A percentile compares a stretch with the other conserved stretches of the same genome.
Evolutionary conservation across 2,888 invertebrate genomes (phyloP).

Genomic region (Chirona hameri): DNA sequence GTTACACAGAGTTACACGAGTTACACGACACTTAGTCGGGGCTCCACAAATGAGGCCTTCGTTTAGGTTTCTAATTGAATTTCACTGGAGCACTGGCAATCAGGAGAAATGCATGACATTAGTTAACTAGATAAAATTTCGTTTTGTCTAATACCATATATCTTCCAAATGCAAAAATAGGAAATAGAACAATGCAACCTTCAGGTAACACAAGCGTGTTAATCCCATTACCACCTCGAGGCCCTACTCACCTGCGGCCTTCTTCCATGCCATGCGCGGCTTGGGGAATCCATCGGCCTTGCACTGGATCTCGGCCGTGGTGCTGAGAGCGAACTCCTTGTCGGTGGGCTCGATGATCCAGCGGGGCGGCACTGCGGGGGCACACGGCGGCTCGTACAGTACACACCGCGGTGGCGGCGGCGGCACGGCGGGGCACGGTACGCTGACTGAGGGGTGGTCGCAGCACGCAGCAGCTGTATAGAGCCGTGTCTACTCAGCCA

Average conservation of each 20-base stretch:
- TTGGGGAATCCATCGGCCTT: slow-evolving; percentile 94
- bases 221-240: neutral
- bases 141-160: neutral
- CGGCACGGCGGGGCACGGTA: neutral
- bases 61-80: too few species aligned
- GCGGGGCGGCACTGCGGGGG: slow-evolving; percentile 77
- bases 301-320: slow-evolving; percentile 89
- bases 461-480: too few species aligned
- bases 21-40: neutral
- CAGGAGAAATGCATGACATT: neutral
- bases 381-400: neutral
- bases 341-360: slow-evolving; percentile 94
- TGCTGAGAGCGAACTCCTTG: slow-evolving; percentile 91
- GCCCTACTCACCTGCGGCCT: slow-evolving; percentile 75
- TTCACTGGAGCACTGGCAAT: neutral
- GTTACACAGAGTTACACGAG: neutral
- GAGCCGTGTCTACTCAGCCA: neutral
- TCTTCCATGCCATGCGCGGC: slow-evolving; percentile 91
- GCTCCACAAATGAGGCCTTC: too few species aligned
- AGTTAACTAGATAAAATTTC: neutral
- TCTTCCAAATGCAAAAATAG: neutral
- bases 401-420: neutral
- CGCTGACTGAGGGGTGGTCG: neutral
- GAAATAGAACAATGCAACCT: neutral
- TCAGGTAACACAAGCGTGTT: neutral